Evolutionary conservation across 2,888 invertebrate species (phyloP), one percentile per base, ranked within the genome.

Genomic region (Athripsodes cinereus): DNA sequence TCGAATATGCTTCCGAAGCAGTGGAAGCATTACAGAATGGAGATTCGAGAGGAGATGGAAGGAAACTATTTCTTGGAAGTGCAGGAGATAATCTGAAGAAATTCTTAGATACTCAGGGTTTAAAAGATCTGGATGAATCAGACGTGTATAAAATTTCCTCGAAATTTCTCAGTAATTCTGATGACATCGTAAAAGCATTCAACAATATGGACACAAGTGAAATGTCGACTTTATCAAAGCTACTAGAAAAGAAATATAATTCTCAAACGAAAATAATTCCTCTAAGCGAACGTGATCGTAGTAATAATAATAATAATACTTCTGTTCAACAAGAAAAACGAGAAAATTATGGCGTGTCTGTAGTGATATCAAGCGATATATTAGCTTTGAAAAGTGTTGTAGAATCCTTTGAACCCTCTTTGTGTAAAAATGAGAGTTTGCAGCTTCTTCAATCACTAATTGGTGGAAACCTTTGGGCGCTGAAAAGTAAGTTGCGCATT

Each of bases 381-480:
- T 67, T 79, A 22, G 74, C 79, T 0, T 68, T 82, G 11, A 73
- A 74, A 2, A 74, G 75, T 66, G 79, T 79, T 21, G 71, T 81
- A 40, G 72, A 75, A 10, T 74, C 73, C 59, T 73, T 81, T 35
- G 69, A 75, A 61, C 76, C 78, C 55, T 69, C 70, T 31, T 65
- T 69, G 1, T 82, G 82, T 68, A 72, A 77, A 57, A 74, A 76
- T 46, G 81, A 82, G 57, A 79, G 77, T 0, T 73, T 74, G 61
- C 69, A 71, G 55, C 76, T 80, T 46, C 66, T 81, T 61, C 73
- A 78, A 65, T 79, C 78, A 57, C 68, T 81, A 58, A 70, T 76
- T 11, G 67, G 70, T 67, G 78, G 79, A 64, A 78, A 79, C 65
- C 71, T 76, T 70, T 81, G 81, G 81, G 80, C 82, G n/a, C 35